Percentiles rank a stretch among this genome's conserved stretches.
Conservation (phyloP, 1,140 invertebrate genomes). For the Meteorus sp. region DNA sequence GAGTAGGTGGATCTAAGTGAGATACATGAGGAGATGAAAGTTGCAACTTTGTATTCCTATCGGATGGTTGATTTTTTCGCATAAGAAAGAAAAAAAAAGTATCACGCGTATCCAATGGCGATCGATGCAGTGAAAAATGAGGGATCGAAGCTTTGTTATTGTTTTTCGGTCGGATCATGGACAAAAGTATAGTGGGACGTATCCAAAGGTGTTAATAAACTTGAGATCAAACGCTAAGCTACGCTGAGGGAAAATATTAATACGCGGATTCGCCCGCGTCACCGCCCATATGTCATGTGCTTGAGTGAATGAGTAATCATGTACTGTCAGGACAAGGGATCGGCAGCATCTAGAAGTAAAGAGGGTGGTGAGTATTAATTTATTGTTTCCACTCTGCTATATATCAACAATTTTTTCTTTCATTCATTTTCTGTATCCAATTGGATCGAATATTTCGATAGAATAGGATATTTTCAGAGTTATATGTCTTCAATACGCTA, state of each 20-base stretch:
- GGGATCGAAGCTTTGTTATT: neutral
- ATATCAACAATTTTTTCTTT: neutral
- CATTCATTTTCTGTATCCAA: too few species aligned
- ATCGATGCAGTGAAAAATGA: neutral
- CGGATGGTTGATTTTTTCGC: too few species aligned
- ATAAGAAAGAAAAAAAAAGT: neutral
- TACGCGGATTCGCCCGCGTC: constrained; percentile 16
- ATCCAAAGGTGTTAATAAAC: neutral
- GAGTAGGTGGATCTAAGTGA: too few species aligned
- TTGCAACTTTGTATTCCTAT: too few species aligned
- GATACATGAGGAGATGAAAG: too few species aligned
- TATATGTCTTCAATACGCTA: too few species aligned
- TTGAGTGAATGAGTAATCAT: constrained; percentile 37
- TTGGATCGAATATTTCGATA: too few species aligned
- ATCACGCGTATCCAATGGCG: neutral
- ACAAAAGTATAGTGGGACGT: neutral
- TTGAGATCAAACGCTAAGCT: neutral
- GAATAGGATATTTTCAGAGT: too few species aligned
- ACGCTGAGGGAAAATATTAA: neutral
- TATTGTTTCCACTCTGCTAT: neutral
- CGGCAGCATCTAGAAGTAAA: constrained; percentile 34
- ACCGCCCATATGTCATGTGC: constrained; percentile 35
- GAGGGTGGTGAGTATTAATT: constrained; percentile 31
- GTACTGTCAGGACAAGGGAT: constrained; percentile 38
- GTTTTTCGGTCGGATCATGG: neutral